Percentiles rank a stretch among this genome's conserved stretches.
These are phyloP conservation scores for Melinaea menophilus DNA, from an alignment of 2,888 invertebrate genomes.

Conservation along the genomic window DNA sequence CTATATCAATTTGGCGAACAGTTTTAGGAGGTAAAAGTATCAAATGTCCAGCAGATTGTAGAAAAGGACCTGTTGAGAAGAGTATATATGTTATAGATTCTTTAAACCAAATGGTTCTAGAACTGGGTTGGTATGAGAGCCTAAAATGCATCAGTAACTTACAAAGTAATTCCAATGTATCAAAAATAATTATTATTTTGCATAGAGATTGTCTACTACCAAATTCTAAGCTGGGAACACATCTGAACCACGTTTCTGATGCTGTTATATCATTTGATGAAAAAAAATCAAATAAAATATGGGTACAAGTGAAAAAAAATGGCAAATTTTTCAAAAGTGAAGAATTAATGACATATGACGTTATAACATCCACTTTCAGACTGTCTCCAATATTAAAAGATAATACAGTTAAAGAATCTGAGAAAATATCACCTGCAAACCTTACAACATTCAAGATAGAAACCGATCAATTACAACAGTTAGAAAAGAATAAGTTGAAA, in stretches of 20 bases:
- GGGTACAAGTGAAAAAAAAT: constrained; percentile 68
- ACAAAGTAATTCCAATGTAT: constrained; percentile 42
- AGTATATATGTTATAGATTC: constrained; percentile 61
- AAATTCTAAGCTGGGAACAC: constrained; percentile 55
- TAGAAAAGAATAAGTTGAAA: constrained; percentile 77
- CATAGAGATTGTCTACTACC: constrained; percentile 73
- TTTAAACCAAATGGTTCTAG: constrained; percentile 62
- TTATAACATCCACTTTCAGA: constrained; percentile 48
- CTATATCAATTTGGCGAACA: constrained; percentile 50
- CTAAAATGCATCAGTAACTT: constrained; percentile 48
- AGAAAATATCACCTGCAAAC: constrained; percentile 57
- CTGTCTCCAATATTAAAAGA: constrained; percentile 48
- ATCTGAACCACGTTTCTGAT: constrained; percentile 69
- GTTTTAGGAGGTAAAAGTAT: constrained; percentile 44
- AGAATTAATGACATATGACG: constrained; percentile 55
- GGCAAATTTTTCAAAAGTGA: constrained; percentile 73
- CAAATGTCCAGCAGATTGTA: constrained; percentile 38
- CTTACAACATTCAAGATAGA: constrained; percentile 82
- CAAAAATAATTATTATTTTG: constrained; percentile 57
- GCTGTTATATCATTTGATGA: constrained; percentile 53
- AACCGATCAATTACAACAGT: constrained; percentile 79
- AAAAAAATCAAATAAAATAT: constrained; percentile 44
- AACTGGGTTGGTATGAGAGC: constrained; percentile 59
- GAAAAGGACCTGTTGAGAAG: constrained; percentile 41
- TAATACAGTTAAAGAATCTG: constrained; percentile 52